These are phyloP conservation scores for Drosophila eugracilis DNA, from an alignment of 1,140 invertebrate species.

Conservation along the genomic window DNA sequence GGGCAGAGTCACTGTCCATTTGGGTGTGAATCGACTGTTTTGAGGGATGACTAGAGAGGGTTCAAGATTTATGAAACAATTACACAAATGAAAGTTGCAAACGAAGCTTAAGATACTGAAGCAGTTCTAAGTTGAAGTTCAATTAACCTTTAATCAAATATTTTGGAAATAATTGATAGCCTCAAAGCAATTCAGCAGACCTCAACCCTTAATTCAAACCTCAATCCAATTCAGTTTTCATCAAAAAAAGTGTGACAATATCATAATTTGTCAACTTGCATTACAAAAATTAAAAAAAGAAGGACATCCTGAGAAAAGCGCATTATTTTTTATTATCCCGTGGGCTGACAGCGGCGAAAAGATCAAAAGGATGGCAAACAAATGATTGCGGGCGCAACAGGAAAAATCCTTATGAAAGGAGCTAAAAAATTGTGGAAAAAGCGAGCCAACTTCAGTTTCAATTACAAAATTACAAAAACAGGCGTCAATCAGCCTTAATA, in stretches of 20 bases:
- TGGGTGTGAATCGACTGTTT: constrained; percentile 19
- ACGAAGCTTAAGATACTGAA: too few relatives aligned
- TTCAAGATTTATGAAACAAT: constrained; percentile 39
- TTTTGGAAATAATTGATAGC: too few relatives aligned
- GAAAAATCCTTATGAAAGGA: constrained; percentile 42
- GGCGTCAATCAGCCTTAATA: constrained; percentile 82
- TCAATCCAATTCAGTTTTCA: background rate
- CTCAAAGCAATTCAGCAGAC: too few relatives aligned
- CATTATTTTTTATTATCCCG: constrained; percentile 45
- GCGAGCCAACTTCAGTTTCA: constrained; percentile 73
- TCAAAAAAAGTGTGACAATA: constrained; percentile 41
- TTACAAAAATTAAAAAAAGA: constrained; percentile 72
- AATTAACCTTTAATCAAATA: too few relatives aligned
- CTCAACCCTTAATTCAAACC: background rate
- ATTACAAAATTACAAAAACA: constrained; percentile 82
- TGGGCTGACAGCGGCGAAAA: constrained; percentile 65
- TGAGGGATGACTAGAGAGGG: constrained; percentile 7
- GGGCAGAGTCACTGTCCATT: constrained; percentile 1
- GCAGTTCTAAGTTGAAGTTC: too few relatives aligned
- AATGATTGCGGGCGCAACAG: constrained; percentile 69
- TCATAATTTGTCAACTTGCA: constrained; percentile 73
- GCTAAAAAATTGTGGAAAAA: constrained; percentile 61
- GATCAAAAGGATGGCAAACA: constrained; percentile 80
- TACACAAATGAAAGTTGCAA: constrained; percentile 25
- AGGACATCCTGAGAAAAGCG: constrained; percentile 21